Evolutionary conservation across 2,113 vertebrate genomes (phyloP), one percentile per base, ranked within the genome.

Genomic region (Caracal caracal): DNA sequence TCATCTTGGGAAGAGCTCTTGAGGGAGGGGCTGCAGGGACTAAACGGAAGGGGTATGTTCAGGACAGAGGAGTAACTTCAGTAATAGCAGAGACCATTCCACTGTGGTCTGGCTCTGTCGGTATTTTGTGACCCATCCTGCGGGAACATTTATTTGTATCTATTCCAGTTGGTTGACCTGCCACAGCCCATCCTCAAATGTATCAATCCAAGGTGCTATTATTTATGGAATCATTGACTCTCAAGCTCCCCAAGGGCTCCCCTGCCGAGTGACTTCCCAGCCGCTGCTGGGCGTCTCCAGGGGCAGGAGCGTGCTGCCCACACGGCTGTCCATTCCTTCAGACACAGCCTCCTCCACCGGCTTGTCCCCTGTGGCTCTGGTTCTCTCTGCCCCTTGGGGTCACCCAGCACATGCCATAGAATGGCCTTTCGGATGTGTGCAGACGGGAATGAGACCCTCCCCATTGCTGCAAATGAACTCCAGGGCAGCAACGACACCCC

Each of bases 151-250:
- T 97, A 96, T 97, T 97, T 97, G 88, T 96, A 96, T 97, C 96
- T 97, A 91, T 97, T 97, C 97, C 96, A 94, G 81, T 90, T 95
- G 97, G 96, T 97, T 98, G 97, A 95, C 88, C 95, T 98, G 97
- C 96, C 97, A 96, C 93, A 97, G 95, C 94, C 94, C 93, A 97
- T 98, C 94, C 96, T 97, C 85, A 94, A n/a, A 95, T 37, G 56
- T 95, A 97, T 98, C 97, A 95, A 94, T 98, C 97, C 94, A 84
- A 88, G 88, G 93, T 88, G 68, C 94, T 90, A 73, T 96, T 97
- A 95, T 97, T 97, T 97, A 95, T 97, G 93, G 95, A 97, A 79
- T 65, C 95, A 96, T 88, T 97, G 94, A 88, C 96, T 97, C 84
- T 35, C 33, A 15, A 61, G 35, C 88, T 97, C 95, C 93, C 95